These are phyloP conservation scores for Rhagium mordax DNA, from an alignment of 2,888 invertebrate genomes.

Conservation along the genomic window DNA sequence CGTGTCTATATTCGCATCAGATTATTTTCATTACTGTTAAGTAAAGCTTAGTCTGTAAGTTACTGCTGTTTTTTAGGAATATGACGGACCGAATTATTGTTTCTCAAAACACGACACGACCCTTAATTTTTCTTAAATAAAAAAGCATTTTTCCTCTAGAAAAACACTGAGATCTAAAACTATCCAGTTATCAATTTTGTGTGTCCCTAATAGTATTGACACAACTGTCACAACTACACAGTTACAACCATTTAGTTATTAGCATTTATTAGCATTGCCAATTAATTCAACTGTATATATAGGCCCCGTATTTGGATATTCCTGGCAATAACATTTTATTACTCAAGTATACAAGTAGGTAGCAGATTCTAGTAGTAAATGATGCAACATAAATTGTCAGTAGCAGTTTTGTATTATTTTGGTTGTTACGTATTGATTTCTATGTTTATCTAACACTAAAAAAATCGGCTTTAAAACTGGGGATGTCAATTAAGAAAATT, in stretches of 20 bases:
- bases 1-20: no score
- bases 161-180: no score
- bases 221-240: background rate
- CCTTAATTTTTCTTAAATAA: no score
- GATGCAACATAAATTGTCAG: conserved; percentile 13
- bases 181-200: background rate
- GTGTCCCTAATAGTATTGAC: background rate
- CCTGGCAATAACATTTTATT: conserved; percentile 20
- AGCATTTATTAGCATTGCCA: conserved; percentile 10
- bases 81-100: no score
- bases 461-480: no score
- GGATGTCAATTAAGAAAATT: no score
- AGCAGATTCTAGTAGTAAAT: conserved; percentile 17
- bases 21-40: no score
- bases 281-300: conserved; percentile 16
- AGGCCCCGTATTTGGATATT: conserved; percentile 10
- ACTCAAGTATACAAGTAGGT: conserved; percentile 1
- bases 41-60: no score
- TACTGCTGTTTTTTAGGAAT: no score
- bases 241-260: conserved; percentile 6
- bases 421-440: background rate
- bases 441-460: no score
- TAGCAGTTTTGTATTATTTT: background rate
- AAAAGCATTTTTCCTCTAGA: no score
- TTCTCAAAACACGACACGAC: no score